Base-by-base conservation (phyloP, 1,140 invertebrate genomes). In the Pseudobourletiella spinata region DNA sequence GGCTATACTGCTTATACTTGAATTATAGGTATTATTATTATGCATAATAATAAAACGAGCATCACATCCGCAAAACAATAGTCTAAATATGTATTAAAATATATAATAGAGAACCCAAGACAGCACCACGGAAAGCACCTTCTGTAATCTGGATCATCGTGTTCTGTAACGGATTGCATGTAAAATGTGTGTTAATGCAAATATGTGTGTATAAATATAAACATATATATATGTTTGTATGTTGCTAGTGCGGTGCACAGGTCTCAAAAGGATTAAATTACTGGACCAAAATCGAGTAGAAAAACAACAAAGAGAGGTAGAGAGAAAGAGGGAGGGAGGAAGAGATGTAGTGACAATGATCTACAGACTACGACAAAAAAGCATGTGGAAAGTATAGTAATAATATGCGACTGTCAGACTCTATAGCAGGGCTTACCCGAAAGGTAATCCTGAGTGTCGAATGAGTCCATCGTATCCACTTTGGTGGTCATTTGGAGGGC, bases 401-500 rank as follows among this genome's bases (percentile, higher is more conserved):
- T 39, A 39, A 39, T 39, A 39, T n/a, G 8, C n/a, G 35, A 39
- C 28, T 20, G 39, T n/a, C 4, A 61, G 4, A 3, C 26, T 11
- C 24, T 43, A 57, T n/a, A n/a, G n/a, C n/a, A 8, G 32, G 32
- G 44, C 61, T 62, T 59, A 68, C 69, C 70, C 24, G 69, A 68
- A 42, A 67, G 44, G 42, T 69, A 69, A 63, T 71, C 69, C 42
- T 67, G 52, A 18, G 64, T 68, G 46, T 71, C 71, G 54, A 72
- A 71, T 14, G 66, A 65, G 48, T 72, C 70, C 15, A 70, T 18
- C 57, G 22, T 46, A 52, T 71, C 62, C 52, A 69, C 43, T 67
- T 67, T 66, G 22, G 64, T 61, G 22, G 64, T 61, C 74, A 85
- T 79, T 0, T 85, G 83, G 68, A 85, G 78, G 0, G 85, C 84